Conservation (phyloP, 2,888 invertebrate genomes). For the Xylophagus ater region DNA sequence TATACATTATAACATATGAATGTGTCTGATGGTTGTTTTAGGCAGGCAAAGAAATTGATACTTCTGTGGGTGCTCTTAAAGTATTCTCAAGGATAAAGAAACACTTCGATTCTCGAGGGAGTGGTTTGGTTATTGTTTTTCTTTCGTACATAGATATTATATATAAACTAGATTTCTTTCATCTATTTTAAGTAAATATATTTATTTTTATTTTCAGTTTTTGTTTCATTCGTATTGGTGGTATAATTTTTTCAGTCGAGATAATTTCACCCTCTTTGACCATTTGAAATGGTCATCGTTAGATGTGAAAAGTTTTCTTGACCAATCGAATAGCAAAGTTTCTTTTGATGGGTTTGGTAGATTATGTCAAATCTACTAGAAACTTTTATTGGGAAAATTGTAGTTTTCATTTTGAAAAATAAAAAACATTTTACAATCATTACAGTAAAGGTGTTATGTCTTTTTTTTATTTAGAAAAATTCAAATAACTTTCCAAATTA, state of each 20-base stretch:
- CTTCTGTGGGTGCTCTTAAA: too few species aligned
- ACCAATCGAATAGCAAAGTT: slow-evolving; percentile 15
- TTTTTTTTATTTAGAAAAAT: too few species aligned
- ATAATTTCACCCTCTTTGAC: slow-evolving; percentile 15
- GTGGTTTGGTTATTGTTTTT: slow-evolving; percentile 19
- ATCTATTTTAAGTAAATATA: slow-evolving; percentile 2
- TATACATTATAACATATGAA: too few species aligned
- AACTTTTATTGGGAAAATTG: too few species aligned
- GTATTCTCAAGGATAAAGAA: slow-evolving; percentile 13
- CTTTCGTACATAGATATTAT: slow-evolving; percentile 1
- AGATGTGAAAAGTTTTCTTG: slow-evolving; percentile 9
- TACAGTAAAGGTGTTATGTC: too few species aligned
- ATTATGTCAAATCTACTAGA: too few species aligned
- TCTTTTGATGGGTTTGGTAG: too few species aligned
- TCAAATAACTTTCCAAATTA: too few species aligned
- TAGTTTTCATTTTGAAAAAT: too few species aligned
- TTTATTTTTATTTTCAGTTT: slow-evolving; percentile 5
- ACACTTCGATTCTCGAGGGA: slow-evolving; percentile 15
- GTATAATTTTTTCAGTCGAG: slow-evolving; percentile 7
- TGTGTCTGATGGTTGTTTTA: too few species aligned
- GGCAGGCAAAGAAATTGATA: too few species aligned
- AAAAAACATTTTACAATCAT: too few species aligned
- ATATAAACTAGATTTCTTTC: not conserved
- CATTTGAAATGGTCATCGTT: slow-evolving; percentile 13
- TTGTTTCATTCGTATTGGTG: slow-evolving; percentile 1